Percentiles rank a stretch among this genome's conserved stretches.
Conservation (phyloP, 2,113 vertebrate genomes). For the Oncorhynchus mykiss region DNA sequence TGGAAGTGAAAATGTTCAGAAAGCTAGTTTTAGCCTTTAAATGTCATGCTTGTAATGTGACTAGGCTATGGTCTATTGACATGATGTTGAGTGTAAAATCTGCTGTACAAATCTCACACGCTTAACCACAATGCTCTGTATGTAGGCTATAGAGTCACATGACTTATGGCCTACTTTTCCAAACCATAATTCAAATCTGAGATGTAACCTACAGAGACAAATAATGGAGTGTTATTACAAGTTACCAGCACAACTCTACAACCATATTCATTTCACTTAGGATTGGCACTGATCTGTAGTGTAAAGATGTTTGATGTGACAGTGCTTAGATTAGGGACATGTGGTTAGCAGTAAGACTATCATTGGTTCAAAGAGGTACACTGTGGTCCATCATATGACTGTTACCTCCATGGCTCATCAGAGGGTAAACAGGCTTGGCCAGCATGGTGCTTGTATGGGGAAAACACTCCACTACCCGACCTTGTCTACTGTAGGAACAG, state of each 20-base stretch:
- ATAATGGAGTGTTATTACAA: too few species aligned
- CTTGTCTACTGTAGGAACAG: slow-evolving; percentile 2
- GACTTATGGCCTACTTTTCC: too few species aligned
- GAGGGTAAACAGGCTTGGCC: slow-evolving; percentile 19
- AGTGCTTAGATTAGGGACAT: too few species aligned
- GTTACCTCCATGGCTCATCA: not conserved
- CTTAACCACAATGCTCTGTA: not conserved
- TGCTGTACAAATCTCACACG: not conserved
- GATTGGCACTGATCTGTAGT: too few species aligned
- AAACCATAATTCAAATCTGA: too few species aligned
- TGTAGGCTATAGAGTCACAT: not conserved
- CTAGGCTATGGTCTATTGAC: slow-evolving; percentile 22
- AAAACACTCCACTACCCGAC: slow-evolving; percentile 13
- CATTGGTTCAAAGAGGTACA: not conserved
- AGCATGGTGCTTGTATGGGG: slow-evolving; percentile 12
- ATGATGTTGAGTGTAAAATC: slow-evolving; percentile 4
- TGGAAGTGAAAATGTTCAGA: slow-evolving; percentile 57
- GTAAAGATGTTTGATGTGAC: too few species aligned
- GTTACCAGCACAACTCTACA: too few species aligned
- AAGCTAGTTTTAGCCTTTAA: not conserved
- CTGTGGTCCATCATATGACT: not conserved
- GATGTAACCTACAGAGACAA: too few species aligned
- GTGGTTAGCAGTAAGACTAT: too few species aligned
- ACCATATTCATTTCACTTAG: too few species aligned
- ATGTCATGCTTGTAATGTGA: slow-evolving; percentile 14